Base-by-base conservation (phyloP, 37 sponge, comb jelly and placozoan genomes). In the Chondrosia reniformis region DNA sequence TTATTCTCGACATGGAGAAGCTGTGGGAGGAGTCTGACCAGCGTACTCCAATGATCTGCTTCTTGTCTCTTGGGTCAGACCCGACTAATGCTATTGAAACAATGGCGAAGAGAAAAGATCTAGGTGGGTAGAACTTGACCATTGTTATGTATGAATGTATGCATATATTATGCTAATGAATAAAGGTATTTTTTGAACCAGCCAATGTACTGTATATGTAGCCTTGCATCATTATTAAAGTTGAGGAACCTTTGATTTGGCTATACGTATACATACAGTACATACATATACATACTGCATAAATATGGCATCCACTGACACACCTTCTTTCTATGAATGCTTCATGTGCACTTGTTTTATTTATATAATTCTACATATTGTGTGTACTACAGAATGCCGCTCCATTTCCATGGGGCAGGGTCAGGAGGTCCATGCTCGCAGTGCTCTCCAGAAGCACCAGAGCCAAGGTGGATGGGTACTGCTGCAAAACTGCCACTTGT, bases 341-440 rank as follows among this genome's bases (percentile, higher is more conserved):
- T n/a, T n/a, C n/a, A n/a, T n/a, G n/a, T n/a, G n/a, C n/a, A n/a
- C n/a, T n/a, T n/a, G n/a, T n/a, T n/a, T n/a, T n/a, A n/a, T n/a
- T n/a, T n/a, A n/a, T n/a, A n/a, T n/a, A n/a, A n/a, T n/a, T n/a
- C n/a, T n/a, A n/a, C n/a, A n/a, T n/a, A n/a, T n/a, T n/a, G n/a
- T 9, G 57, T n/a, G 41, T 34, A 5, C 21, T 55, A 77, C 78
- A 80, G 99, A 88, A 4, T 98, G 89, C 63, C 75, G 94, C 7
- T 84, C 87, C 45, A 89, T 99, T 39, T 96, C 97, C 21, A 99
- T 99, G 99, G 99, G 99, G 0, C 99, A 99, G 74, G 99, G 99
- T 3, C 99, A 99, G 58, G 99, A 99, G 84, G 89, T 99, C 4
- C 99, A 96, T 81, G 97, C 99, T 31, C 76, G 99, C 43, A 84